Evolutionary conservation across 2,113 vertebrate genomes (phyloP).

Genomic region (Argyrosomus japonicus): DNA sequence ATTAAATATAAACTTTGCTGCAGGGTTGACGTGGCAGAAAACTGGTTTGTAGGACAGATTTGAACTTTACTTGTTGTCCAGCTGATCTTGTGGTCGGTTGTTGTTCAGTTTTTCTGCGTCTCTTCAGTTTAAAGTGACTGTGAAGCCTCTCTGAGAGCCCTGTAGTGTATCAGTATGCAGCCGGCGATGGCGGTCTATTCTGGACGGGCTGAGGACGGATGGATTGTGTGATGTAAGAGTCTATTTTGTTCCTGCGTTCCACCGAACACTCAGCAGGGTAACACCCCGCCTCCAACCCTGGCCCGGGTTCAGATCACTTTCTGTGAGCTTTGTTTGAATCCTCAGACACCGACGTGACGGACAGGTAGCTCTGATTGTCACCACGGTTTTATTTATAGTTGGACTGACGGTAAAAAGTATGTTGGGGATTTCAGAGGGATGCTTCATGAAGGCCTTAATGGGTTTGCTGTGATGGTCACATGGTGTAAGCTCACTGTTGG

Average conservation of each 20-base stretch:
- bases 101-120: conserved; percentile 9
- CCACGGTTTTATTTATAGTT: conserved; percentile 54
- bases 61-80: not conserved
- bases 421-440: conserved; percentile 40
- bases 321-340: no score
- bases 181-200: conserved; percentile 77
- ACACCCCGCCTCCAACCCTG: conserved; percentile 53
- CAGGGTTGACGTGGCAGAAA: no score
- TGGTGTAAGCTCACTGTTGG: conserved; percentile 26
- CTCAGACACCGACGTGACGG: not conserved
- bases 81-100: not conserved
- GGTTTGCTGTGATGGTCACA: conserved; percentile 28
- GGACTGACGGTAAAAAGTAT: conserved; percentile 28
- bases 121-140: conserved; percentile 20
- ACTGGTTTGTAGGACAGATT: not conserved
- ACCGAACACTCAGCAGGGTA: conserved; percentile 45
- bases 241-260: conserved; percentile 79
- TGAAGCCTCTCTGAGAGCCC: conserved; percentile 34
- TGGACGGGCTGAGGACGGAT: conserved; percentile 71
- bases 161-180: conserved; percentile 67
- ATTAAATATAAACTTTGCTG: no score
- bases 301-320: not conserved
- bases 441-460: conserved; percentile 29
- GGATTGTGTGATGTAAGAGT: conserved; percentile 78
- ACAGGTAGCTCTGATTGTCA: conserved; percentile 29